Conservation (phyloP, 2,113 vertebrate species). For the Psilopsiagon aymara region DNA sequence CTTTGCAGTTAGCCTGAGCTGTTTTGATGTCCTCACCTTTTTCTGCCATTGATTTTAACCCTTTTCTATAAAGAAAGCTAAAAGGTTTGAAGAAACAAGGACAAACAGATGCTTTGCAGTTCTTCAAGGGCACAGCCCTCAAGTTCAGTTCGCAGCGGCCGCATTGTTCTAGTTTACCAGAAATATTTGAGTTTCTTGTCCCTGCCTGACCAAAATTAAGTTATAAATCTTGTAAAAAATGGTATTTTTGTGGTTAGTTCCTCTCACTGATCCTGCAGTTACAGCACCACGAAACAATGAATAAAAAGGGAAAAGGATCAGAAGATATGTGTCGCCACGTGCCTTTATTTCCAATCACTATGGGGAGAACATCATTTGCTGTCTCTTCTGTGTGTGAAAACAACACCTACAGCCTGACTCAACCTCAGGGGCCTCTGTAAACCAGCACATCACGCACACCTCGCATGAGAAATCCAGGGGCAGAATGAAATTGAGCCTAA, state of each 20-base stretch:
- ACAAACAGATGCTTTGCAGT: background rate
- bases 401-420: background rate
- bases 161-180: slow-evolving; percentile 50
- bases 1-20: background rate
- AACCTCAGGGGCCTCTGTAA: background rate
- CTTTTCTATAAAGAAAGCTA: background rate
- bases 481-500: accelerated
- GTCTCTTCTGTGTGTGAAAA: background rate
- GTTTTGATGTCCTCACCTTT: background rate
- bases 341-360: slow-evolving; percentile 11
- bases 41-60: background rate
- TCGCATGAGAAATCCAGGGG: background rate
- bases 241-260: slow-evolving; percentile 48
- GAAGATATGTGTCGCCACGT: background rate
- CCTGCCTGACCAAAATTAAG: slow-evolving; percentile 15
- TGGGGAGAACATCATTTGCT: background rate
- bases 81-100: background rate
- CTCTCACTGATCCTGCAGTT: slow-evolving; percentile 18
- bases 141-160: background rate
- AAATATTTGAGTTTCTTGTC: slow-evolving; percentile 27
- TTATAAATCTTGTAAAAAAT: slow-evolving; percentile 23
- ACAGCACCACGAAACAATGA: slow-evolving; percentile 10
- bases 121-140: background rate
- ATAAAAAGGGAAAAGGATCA: background rate
- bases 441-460: background rate